Evolutionary conservation across 2,113 vertebrate species (phyloP), one percentile per base, ranked within the genome.

Genomic region (Trematomus loennbergii): DNA sequence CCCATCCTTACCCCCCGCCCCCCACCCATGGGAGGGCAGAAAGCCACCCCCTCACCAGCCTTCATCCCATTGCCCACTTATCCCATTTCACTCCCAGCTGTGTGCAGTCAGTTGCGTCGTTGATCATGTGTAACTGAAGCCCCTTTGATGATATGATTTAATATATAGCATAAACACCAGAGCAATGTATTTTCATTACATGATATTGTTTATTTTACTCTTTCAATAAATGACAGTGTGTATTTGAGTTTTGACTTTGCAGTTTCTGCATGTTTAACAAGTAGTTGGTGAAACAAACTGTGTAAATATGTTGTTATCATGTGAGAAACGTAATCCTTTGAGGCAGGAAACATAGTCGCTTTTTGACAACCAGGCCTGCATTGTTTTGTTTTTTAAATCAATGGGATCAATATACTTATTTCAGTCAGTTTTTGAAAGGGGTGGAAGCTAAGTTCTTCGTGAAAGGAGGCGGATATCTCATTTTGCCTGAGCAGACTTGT

Each of bases 21-120:
- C 85, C 84, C 88, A 91, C 88, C 87, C 85, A 81, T 86, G 83
- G 88, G 90, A 93, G 90, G 92, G 92, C 93, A 94, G 89, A 91
- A 92, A 94, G 90, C 87, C 70, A 90, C 92, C 92, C 83, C 83
- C 86, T 85, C 84, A 74, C 71, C 66, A 81, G 84, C 81, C 78
- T 78, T 78, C 84, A 78, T 80, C 82, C 80, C 61, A 46, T 85
- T 73, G 74, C 75, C 86, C 80, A 85, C 83, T 91, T 90, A 90
- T 87, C 86, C 79, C 58, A 49, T 89, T 75, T 84, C 83, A 58
- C 77, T 85, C 80, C 81, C 70, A 79, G 57, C 83, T 89, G 82
- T 89, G 79, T 87, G 89, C 81, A 82, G 84, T 86, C 78, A 80
- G 22, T 86, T 60, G 59, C 65, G 49, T 57, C 3, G 63, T 72